Percentiles rank a stretch among this genome's conserved stretches.
These are phyloP conservation scores for Spea bombifrons DNA, from an alignment of 2,113 vertebrate species.

Conservation along the genomic window DNA sequence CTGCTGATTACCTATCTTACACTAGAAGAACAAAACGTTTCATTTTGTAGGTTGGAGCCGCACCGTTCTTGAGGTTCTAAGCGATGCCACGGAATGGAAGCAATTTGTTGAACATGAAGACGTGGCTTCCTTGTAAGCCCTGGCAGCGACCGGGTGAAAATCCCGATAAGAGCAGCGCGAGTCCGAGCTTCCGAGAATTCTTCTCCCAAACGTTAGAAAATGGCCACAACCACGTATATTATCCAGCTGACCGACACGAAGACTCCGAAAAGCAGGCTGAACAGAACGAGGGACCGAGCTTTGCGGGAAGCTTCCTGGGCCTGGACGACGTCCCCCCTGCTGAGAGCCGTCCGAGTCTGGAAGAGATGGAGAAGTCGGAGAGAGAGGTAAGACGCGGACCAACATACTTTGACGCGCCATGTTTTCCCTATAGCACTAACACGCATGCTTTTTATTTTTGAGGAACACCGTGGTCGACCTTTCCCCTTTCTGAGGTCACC, in stretches of 20 bases:
- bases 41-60: too few species aligned
- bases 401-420: too few species aligned
- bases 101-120: too few species aligned
- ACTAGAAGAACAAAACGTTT: too few species aligned
- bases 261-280: conserved; percentile 75
- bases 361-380: not conserved
- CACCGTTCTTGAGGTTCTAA: too few species aligned
- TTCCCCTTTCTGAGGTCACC: too few species aligned
- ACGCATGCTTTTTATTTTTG: not conserved
- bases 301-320: conserved; percentile 65
- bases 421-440: too few species aligned
- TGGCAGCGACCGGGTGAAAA: too few species aligned
- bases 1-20: too few species aligned
- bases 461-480: too few species aligned
- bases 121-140: too few species aligned
- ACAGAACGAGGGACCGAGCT: conserved; percentile 66
- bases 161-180: not conserved
- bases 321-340: conserved; percentile 64
- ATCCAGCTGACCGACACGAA: conserved; percentile 71
- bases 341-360: conserved; percentile 67
- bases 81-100: too few species aligned
- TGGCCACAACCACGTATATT: conserved; percentile 68
- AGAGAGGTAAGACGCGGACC: not conserved
- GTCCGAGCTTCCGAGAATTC: not conserved
- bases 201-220: conserved; percentile 52